Conservation (phyloP, 2,113 vertebrate species). For the Odontophorus gujanensis region DNA sequence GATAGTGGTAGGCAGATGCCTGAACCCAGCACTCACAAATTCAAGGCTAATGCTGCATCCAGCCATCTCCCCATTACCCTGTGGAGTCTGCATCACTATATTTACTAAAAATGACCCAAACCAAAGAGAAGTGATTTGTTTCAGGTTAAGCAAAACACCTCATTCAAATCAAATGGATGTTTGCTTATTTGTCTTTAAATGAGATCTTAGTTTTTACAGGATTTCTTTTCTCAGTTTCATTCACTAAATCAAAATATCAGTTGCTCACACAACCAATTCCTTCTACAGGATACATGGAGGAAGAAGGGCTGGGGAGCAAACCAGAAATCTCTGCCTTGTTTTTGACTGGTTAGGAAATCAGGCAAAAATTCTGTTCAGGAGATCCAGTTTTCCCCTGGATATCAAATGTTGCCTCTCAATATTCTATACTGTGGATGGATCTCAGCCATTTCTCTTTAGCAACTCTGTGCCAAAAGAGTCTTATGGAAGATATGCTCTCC, state of each 20-base stretch:
- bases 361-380: too few species aligned
- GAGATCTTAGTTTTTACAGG: background rate
- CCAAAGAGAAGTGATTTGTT: background rate
- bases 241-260: background rate
- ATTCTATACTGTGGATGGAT: conserved; percentile 21
- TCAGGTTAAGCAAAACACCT: background rate
- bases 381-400: conserved; percentile 1
- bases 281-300: background rate
- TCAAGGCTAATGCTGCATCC: background rate
- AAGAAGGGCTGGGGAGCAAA: conserved; percentile 20
- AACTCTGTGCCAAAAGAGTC: background rate
- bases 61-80: rapidly evolving
- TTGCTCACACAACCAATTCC: background rate
- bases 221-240: rapidly evolving
- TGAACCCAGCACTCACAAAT: rapidly evolving
- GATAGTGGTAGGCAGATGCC: background rate
- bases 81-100: rapidly evolving
- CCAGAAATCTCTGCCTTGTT: conserved; percentile 26
- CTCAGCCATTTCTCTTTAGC: background rate
- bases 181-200: background rate
- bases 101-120: background rate
- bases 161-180: background rate
- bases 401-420: conserved; percentile 48
- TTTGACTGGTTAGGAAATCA: conserved; percentile 10
- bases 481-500: background rate